A percentile compares a stretch with the other conserved stretches of the same genome.
phyloP scores from a whole-genome alignment of 2,113 vertebrate genomes.

The Thunnus maccoyii region DNA sequence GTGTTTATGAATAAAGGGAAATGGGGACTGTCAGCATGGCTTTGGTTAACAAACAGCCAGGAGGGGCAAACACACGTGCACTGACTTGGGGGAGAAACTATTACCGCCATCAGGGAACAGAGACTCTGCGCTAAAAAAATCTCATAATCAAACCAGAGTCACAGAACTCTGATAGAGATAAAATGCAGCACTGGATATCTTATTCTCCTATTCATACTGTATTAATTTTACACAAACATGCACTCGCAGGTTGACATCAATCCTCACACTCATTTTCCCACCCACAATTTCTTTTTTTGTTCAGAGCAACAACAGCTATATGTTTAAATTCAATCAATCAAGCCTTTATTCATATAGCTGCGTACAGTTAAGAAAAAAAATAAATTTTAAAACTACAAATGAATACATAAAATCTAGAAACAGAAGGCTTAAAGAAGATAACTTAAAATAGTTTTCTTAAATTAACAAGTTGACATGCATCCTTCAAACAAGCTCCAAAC shows the following conservation, averaged over 20 bases:
- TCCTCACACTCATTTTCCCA: constrained; percentile 29
- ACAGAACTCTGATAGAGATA: not conserved
- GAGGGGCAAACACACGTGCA: constrained; percentile 48
- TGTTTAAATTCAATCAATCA: constrained; percentile 8
- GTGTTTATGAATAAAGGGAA: constrained; percentile 10
- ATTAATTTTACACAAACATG: constrained; percentile 16
- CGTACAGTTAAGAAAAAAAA: not conserved
- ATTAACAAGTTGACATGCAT: not conserved
- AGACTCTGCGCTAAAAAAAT: constrained; percentile 15
- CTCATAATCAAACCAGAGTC: constrained; percentile 9
- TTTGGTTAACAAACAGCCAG: constrained; percentile 55
- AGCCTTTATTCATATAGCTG: not conserved
- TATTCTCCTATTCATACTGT: constrained; percentile 3
- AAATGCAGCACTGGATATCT: constrained; percentile 21
- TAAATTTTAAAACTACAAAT: not conserved
- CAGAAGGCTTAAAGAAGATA: not conserved
- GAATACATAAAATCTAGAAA: not conserved
- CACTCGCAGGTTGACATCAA: constrained; percentile 4
- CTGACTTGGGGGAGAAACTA: constrained; percentile 23
- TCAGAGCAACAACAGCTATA: not conserved
- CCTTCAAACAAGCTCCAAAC: not conserved
- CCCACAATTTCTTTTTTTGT: constrained; percentile 18
- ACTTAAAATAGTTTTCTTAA: not conserved
- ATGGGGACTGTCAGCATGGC: constrained; percentile 53
- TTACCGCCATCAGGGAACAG: constrained; percentile 13